These are phyloP conservation scores for Tragopan temminckii DNA, from an alignment of 2,797 vertebrate genomes.

Conservation along the genomic window DNA sequence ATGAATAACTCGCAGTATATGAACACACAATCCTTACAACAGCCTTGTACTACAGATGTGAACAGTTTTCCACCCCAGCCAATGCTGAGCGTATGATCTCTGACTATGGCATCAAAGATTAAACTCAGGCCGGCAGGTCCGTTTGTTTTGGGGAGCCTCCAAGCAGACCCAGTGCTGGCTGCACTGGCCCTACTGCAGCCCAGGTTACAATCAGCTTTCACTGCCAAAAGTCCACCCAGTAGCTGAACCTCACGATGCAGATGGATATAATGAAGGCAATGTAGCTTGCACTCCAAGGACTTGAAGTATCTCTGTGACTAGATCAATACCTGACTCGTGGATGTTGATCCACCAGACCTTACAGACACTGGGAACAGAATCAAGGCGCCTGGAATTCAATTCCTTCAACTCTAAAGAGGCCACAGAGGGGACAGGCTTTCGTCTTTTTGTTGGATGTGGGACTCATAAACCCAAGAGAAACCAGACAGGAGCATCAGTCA, in stretches of 20 bases:
- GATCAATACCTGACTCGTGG: background rate
- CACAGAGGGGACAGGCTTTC: background rate
- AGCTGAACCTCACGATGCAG: background rate
- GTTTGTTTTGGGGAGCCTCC: background rate
- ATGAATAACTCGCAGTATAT: background rate
- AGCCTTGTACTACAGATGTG: rapidly evolving
- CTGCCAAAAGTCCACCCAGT: background rate
- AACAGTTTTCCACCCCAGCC: background rate
- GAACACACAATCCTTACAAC: background rate
- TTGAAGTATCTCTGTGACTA: background rate
- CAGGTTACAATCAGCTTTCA: background rate
- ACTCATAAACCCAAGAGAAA: background rate
- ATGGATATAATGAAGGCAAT: background rate
- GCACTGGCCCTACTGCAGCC: background rate
- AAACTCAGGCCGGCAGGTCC: background rate
- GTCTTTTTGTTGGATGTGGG: background rate
- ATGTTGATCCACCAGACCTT: background rate
- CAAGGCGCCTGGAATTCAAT: background rate
- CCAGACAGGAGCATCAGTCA: background rate
- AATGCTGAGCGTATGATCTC: background rate
- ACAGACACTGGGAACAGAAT: rapidly evolving
- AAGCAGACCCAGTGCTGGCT: background rate
- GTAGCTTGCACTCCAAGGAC: background rate
- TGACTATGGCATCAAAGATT: background rate
- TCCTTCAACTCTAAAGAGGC: background rate